A percentile compares a stretch with the other conserved stretches of the same genome.
Conservation (phyloP, 2,113 vertebrate genomes). For the Tonatia bakeri region DNA sequence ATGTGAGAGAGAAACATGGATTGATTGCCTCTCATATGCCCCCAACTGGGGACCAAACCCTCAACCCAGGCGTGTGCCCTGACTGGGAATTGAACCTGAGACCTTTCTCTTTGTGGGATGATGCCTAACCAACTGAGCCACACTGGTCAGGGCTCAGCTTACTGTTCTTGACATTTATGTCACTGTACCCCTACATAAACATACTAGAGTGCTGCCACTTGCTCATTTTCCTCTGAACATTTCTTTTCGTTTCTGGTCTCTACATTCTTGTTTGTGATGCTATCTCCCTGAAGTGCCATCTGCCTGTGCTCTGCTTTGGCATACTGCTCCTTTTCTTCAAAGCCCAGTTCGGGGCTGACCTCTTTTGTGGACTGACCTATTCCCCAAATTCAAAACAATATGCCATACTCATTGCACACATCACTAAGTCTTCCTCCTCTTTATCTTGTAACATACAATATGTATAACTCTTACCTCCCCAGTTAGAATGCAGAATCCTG, state of each 20-base stretch:
- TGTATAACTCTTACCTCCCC: not conserved
- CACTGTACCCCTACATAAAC: not conserved
- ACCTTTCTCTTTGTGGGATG: no score
- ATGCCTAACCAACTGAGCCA: no score
- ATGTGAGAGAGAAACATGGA: no score
- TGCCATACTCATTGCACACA: not conserved
- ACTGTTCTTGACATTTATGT: no score
- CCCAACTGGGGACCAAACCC: no score
- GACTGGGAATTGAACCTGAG: no score
- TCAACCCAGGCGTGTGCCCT: no score
- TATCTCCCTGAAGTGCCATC: not conserved
- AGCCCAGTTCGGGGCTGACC: not conserved
- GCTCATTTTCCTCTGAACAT: not conserved
- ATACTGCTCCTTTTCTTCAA: not conserved
- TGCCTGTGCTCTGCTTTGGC: not conserved
- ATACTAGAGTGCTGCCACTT: not conserved
- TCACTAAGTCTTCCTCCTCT: not conserved
- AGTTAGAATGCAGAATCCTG: not conserved
- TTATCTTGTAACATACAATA: not conserved
- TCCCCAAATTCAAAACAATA: not conserved
- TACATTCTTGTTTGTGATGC: not conserved
- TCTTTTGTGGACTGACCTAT: not conserved
- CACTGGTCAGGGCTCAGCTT: no score
- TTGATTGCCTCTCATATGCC: no score
- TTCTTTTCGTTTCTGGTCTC: constrained; percentile 3